Evolutionary conservation across 2,888 invertebrate genomes (phyloP), one percentile per base, ranked within the genome.

Genomic region (Thyatira batis): DNA sequence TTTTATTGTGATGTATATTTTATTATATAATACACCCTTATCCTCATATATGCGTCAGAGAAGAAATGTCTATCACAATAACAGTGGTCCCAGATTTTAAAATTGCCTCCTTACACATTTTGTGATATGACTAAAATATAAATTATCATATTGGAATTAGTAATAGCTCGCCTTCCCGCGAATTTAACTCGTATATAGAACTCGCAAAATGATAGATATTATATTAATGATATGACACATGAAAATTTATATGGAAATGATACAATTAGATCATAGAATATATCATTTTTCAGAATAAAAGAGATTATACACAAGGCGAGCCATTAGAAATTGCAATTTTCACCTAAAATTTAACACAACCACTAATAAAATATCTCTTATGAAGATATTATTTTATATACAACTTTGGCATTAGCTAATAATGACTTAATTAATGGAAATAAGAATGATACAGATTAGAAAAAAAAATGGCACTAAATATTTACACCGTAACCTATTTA

Each of bases 371-470:
- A 44, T 57, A 57, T 57, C 65, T 61, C 60, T 62, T 58, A 49
- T 8, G 46, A 27, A 46, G 10, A 48, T 48, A 54, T 17, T 46
- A 30, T 53, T 65, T 70, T 82, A 84, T 82, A 76, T 87, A 90
- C 87, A 91, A 85, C 91, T 91, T 91, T 91, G 91, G 92, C 89
- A 84, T 89, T 84, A 80, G 83, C 87, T 88, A 82, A 82, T 28
- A 46, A 58, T 55, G 55, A 63, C 70, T 66, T 76, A 76, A 67
- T 62, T 63, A 63, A 65, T 70, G 65, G 67, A 63, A 67, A 65
- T 45, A 45, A 23, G n/a, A 20, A 20, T 50, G 23, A 55, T 43
- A 49, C 39, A 45, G 49, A 60, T 51, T 39, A 28, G 52, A 63
- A 65, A 28, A 50, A 63, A 65, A 71, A 81, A 86, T 86, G 86